A percentile compares a stretch with the other conserved stretches of the same genome.
Conservation (phyloP, 2,113 vertebrate genomes). For the Rallus limicola region DNA sequence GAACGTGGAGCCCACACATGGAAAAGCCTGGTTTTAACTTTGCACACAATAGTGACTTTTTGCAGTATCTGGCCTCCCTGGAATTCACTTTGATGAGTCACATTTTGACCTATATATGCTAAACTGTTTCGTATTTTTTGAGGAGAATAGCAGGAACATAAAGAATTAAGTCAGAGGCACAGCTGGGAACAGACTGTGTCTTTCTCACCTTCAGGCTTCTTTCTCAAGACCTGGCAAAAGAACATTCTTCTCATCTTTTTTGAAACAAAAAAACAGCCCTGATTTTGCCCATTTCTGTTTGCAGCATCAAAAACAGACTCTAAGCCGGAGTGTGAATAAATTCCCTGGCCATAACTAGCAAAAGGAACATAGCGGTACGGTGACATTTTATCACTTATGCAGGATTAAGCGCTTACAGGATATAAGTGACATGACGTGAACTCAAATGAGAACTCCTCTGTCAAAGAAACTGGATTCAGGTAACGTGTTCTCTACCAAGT, state of each 20-base stretch:
- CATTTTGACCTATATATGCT: not conserved
- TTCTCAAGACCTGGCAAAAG: constrained; percentile 11
- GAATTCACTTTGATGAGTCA: not conserved
- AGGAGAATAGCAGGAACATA: not conserved
- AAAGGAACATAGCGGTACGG: not conserved
- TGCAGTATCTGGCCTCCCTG: fast-evolving
- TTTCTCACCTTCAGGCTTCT: constrained; percentile 9
- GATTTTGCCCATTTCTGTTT: constrained; percentile 9
- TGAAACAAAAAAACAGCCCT: not conserved
- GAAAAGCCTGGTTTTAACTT: not conserved
- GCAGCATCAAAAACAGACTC: not conserved
- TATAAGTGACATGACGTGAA: not conserved
- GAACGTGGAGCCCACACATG: not conserved
- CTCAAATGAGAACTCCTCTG: not conserved
- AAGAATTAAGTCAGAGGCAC: not conserved
- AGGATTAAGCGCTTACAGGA: constrained; percentile 12
- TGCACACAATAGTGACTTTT: not conserved
- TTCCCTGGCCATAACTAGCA: not conserved
- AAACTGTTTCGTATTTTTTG: not conserved
- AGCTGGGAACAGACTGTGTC: constrained; percentile 1
- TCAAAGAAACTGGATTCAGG: constrained; percentile 1
- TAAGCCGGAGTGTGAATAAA: not conserved
- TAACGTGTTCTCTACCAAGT: not conserved
- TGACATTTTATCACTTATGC: not conserved
- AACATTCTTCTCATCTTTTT: not conserved